Conservation (phyloP, 2,888 invertebrate species). For the Temnothorax unifasciatus region DNA sequence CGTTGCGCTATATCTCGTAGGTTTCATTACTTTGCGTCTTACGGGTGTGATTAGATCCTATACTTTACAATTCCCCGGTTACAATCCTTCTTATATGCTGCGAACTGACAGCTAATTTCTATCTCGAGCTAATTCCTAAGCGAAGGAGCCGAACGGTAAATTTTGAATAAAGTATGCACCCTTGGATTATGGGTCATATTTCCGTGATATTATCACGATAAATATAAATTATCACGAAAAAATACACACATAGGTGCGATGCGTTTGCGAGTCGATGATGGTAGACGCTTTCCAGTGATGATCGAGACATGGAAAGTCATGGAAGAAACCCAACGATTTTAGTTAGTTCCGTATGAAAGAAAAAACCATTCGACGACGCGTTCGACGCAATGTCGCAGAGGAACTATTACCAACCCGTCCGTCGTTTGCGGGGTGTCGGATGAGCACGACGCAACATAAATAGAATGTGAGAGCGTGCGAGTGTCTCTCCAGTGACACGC, state of each 20-base stretch:
- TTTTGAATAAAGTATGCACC: constrained; percentile 6
- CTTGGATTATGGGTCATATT: neutral
- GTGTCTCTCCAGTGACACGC: constrained; percentile 55
- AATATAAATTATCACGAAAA: neutral
- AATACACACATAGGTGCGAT: neutral
- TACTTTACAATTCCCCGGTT: constrained; percentile 51
- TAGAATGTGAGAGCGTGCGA: constrained; percentile 71
- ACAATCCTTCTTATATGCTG: constrained; percentile 47
- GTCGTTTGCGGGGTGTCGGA: constrained; percentile 49
- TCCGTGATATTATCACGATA: neutral
- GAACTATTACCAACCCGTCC: constrained; percentile 46
- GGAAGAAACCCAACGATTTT: neutral
- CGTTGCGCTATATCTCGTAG: constrained; percentile 48
- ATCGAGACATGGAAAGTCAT: neutral
- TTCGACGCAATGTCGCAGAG: constrained; percentile 35
- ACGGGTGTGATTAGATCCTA: constrained; percentile 55
- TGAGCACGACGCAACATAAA: constrained; percentile 64
- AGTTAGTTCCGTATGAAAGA: constrained; percentile 11
- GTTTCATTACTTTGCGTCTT: constrained; percentile 58
- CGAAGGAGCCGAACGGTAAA: constrained; percentile 17
- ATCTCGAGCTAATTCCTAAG: constrained; percentile 18
- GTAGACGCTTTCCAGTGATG: neutral
- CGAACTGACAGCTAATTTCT: constrained; percentile 48
- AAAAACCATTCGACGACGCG: constrained; percentile 51
- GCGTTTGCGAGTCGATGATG: neutral